Evolutionary conservation across 2,888 invertebrate species (phyloP).

Genomic region (Adelognathus sp.): DNA sequence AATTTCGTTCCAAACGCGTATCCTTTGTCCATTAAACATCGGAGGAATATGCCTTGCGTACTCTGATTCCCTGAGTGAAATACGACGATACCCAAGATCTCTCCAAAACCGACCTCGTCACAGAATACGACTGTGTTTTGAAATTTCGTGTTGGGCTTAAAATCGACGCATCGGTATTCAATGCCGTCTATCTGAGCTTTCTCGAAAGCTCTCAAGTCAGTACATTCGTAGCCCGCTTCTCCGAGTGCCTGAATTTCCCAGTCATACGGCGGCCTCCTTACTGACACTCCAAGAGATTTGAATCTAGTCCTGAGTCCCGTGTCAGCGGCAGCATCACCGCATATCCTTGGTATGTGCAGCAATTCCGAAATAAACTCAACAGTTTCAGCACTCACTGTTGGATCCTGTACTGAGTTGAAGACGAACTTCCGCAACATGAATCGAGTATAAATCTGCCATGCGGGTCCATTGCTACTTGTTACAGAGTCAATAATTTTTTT

Average conservation of each 20-base stretch:
- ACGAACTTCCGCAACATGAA: conserved; percentile 7
- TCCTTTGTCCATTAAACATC: not conserved
- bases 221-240: not conserved
- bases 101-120: conserved; percentile 7
- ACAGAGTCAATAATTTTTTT: conserved; percentile 12
- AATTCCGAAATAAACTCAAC: not conserved
- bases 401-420: not conserved
- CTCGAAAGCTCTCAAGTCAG: not conserved
- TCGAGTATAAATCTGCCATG: conserved; percentile 9
- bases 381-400: not conserved
- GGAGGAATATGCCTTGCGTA: not conserved
- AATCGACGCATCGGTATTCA: not conserved
- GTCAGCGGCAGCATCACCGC: not conserved
- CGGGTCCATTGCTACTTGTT: conserved; percentile 5
- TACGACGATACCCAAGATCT: not conserved
- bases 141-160: not conserved
- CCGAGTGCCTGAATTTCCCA: not conserved
- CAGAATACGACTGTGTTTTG: not conserved
- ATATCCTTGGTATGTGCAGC: not conserved
- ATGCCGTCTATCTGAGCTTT: not conserved
- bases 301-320: not conserved
- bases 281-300: not conserved
- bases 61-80: not conserved
- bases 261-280: not conserved
- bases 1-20: not conserved